Conservation (phyloP, 2,888 invertebrate genomes). For the Branchipolynoe longqiensis region DNA sequence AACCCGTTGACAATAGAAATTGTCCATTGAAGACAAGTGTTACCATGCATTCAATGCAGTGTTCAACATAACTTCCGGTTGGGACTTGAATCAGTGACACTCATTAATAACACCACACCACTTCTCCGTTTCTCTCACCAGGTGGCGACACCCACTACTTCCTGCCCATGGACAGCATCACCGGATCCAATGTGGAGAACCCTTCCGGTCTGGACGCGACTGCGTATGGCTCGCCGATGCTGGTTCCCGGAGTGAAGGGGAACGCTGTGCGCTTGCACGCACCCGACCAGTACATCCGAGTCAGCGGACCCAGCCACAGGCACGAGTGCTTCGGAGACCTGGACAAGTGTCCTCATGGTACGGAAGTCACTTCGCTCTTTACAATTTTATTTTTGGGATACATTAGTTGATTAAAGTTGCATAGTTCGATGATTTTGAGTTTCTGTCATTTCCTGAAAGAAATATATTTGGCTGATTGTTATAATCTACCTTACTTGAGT, state of each 20-base stretch:
- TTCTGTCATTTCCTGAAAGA: no score
- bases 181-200: constrained; percentile 71
- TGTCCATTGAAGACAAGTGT: no score
- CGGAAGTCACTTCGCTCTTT: neutral
- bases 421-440: no score
- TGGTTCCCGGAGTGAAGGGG: constrained; percentile 73
- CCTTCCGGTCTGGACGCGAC: constrained; percentile 79
- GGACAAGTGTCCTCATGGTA: constrained; percentile 75
- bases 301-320: constrained; percentile 77
- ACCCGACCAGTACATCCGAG: constrained; percentile 72
- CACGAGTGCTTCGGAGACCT: constrained; percentile 80
- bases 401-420: no score
- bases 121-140: constrained; percentile 68
- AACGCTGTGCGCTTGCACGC: constrained; percentile 75
- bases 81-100: no score
- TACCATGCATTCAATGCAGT: no score
- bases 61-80: no score
- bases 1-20: no score
- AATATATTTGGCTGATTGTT: no score
- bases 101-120: no score
- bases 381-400: neutral
- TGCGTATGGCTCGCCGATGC: constrained; percentile 69
- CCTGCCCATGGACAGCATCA: constrained; percentile 78
- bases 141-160: constrained; percentile 73
- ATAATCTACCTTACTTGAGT: no score